These are phyloP conservation scores for Erebia palarica DNA, from an alignment of 2,888 invertebrate species.

Conservation along the genomic window DNA sequence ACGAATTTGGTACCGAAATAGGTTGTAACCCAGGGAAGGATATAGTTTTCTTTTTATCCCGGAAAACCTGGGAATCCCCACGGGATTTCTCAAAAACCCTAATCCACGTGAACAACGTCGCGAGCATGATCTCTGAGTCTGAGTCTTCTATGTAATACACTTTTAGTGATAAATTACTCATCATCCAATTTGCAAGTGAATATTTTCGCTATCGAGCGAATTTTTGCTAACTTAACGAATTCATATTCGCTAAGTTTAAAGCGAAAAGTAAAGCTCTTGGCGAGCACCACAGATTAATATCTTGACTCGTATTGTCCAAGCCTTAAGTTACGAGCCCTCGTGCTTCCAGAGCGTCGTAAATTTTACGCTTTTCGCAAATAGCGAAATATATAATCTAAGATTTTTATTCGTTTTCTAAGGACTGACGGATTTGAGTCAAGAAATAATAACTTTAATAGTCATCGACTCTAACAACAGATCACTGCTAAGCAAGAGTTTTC, in stretches of 20 bases:
- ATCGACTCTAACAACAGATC: too few relatives aligned
- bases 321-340: conserved; percentile 2
- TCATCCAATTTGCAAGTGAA: not conserved
- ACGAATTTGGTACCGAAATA: too few relatives aligned
- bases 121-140: too few relatives aligned
- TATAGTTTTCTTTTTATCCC: too few relatives aligned
- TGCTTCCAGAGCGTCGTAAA: conserved; percentile 45
- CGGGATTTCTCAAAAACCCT: too few relatives aligned
- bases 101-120: too few relatives aligned
- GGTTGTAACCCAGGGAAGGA: too few relatives aligned
- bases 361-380: conserved; percentile 40
- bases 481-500: too few relatives aligned
- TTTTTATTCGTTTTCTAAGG: conserved; percentile 34
- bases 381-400: conserved; percentile 22
- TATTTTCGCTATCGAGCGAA: not conserved
- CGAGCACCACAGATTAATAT: conserved; percentile 5
- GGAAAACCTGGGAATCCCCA: too few relatives aligned
- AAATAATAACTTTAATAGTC: conserved; percentile 13
- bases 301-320: conserved; percentile 20
- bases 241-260: not conserved
- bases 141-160: too few relatives aligned
- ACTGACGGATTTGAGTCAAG: conserved; percentile 30
- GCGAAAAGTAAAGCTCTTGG: not conserved
- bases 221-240: too few relatives aligned
- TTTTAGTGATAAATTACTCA: too few relatives aligned